phyloP scores from a whole-genome alignment of 2,888 invertebrate species.

The Heliconius hortense region DNA sequence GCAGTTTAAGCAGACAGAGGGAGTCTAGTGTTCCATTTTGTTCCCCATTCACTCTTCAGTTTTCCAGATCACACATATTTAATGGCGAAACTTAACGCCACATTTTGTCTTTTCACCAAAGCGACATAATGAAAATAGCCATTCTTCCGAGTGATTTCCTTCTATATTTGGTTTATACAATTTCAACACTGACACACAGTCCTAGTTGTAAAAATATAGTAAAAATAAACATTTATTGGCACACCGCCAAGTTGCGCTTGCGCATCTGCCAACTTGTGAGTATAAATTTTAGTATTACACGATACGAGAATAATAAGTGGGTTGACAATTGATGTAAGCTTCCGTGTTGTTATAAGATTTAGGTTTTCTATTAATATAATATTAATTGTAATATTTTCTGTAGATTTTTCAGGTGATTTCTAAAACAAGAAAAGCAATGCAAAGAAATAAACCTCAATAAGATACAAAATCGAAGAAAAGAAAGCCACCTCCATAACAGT shows the following conservation, averaged over 20 bases:
- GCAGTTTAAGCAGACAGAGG: no score
- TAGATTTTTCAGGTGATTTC: neutral
- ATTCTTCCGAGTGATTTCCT: no score
- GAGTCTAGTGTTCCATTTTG: no score
- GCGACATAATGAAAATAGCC: no score
- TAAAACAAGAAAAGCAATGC: no score
- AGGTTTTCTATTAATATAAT: constrained; percentile 19
- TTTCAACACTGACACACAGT: constrained; percentile 43
- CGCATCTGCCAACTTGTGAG: constrained; percentile 43
- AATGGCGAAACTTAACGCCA: no score
- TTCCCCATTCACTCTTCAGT: no score
- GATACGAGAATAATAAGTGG: constrained; percentile 46
- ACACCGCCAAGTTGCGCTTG: constrained; percentile 47
- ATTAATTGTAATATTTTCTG: neutral
- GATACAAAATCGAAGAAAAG: neutral
- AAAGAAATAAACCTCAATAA: neutral
- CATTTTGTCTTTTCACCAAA: no score
- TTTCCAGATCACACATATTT: no score
- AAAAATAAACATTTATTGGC: constrained; percentile 48
- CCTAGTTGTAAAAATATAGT: constrained; percentile 43
- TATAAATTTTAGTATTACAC: constrained; percentile 48
- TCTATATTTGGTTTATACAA: constrained; percentile 27
- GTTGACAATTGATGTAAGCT: constrained; percentile 43
- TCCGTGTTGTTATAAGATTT: constrained; percentile 34
- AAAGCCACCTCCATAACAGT: constrained; percentile 45